phyloP scores from a whole-genome alignment of 2,888 invertebrate species.

The Cinara cedri region DNA sequence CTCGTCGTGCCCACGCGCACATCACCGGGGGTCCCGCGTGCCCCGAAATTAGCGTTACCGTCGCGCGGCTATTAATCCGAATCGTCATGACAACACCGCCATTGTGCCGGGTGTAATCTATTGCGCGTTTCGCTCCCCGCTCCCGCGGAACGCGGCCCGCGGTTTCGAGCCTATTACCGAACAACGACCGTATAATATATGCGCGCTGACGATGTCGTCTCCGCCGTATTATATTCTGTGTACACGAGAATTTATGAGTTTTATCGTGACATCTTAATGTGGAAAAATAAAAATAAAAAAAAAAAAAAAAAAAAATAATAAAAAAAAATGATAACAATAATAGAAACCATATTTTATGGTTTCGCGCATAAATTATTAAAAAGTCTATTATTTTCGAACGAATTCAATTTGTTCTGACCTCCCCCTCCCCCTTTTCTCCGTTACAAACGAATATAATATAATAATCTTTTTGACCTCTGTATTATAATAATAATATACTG shows the following conservation, averaged over 20 bases:
- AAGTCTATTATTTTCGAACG: too few relatives aligned
- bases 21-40: too few relatives aligned
- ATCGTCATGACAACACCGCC: conserved; percentile 7
- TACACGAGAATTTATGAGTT: neutral
- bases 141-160: too few relatives aligned
- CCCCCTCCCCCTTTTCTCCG: too few relatives aligned
- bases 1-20: too few relatives aligned
- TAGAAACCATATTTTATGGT: neutral
- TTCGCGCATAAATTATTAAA: neutral
- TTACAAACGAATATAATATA: too few relatives aligned
- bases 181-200: neutral
- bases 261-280: neutral
- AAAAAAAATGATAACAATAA: neutral
- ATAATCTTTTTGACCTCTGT: too few relatives aligned
- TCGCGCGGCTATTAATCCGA: conserved; percentile 24
- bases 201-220: neutral
- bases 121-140: neutral
- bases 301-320: neutral
- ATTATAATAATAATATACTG: too few relatives aligned
- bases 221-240: too few relatives aligned
- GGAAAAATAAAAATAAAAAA: neutral
- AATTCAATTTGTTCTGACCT: too few relatives aligned
- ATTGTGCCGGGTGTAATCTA: conserved; percentile 1
- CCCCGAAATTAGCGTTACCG: neutral
- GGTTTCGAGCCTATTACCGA: conserved; percentile 7